Conservation (phyloP, 2,888 invertebrate species). For the Stictocephala bisonia region DNA sequence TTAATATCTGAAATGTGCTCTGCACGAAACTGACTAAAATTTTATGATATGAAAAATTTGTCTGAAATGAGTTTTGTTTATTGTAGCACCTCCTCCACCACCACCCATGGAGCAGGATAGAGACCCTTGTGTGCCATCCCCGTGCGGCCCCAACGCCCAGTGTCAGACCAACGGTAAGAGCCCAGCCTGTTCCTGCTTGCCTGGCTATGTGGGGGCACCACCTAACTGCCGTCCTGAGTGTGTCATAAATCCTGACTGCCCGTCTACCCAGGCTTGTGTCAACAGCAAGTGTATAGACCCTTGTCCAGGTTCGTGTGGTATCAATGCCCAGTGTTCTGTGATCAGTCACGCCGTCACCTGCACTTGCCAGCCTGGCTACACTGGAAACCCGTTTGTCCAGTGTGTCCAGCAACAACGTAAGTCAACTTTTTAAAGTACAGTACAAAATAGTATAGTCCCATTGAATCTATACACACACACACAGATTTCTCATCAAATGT, state of each 20-base stretch:
- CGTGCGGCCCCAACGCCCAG: conserved; percentile 84
- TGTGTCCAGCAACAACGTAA: conserved; percentile 73
- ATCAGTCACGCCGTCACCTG: conserved; percentile 86
- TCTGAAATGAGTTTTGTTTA: too few relatives aligned
- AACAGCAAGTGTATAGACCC: conserved; percentile 85
- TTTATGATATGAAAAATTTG: too few relatives aligned
- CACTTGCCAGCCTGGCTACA: conserved; percentile 78
- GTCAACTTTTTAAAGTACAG: too few relatives aligned
- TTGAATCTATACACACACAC: too few relatives aligned
- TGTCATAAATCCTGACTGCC: conserved; percentile 84
- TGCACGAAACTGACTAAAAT: too few relatives aligned
- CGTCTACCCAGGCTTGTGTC: conserved; percentile 80
- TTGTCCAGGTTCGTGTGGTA: conserved; percentile 84
- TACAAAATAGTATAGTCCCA: too few relatives aligned
- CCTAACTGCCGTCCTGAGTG: conserved; percentile 88
- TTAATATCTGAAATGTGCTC: too few relatives aligned
- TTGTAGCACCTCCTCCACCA: conserved; percentile 44
- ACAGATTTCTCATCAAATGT: too few relatives aligned
- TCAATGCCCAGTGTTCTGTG: conserved; percentile 82
- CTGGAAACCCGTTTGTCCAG: conserved; percentile 86
- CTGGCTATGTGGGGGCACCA: conserved; percentile 80
- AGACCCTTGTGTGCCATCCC: conserved; percentile 79
- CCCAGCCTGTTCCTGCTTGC: conserved; percentile 81
- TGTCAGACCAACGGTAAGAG: conserved; percentile 72
- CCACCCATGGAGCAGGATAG: conserved; percentile 32